Conservation (phyloP, 1,140 invertebrate species). For the Zaprionus ornatus region DNA sequence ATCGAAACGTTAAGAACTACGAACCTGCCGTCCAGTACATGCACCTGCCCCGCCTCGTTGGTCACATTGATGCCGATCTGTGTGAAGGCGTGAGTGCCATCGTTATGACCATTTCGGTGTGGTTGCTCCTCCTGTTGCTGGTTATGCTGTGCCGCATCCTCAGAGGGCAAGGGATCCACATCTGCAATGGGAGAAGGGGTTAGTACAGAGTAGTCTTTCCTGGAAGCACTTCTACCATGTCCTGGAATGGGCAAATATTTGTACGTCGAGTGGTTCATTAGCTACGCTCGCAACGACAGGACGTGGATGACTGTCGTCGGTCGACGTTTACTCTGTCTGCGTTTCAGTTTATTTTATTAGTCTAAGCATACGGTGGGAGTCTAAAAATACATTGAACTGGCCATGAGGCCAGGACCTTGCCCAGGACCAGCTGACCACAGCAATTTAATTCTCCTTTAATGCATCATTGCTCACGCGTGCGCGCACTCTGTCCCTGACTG, state of each 20-base stretch:
- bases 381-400: slow-evolving; percentile 60
- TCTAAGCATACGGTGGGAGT: slow-evolving; percentile 3
- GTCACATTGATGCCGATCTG: slow-evolving; percentile 83
- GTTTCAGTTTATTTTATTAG: slow-evolving; percentile 49
- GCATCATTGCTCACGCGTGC: slow-evolving; percentile 7
- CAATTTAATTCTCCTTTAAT: slow-evolving; percentile 33
- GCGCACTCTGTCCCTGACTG: not conserved
- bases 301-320: slow-evolving; percentile 13
- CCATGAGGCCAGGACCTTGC: slow-evolving; percentile 37
- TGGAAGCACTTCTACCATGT: slow-evolving; percentile 22
- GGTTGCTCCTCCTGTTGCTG: slow-evolving; percentile 14
- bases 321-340: slow-evolving; percentile 15
- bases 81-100: slow-evolving; percentile 62
- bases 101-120: slow-evolving; percentile 55
- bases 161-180: slow-evolving; percentile 64
- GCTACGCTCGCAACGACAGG: slow-evolving; percentile 17
- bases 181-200: slow-evolving; percentile 33
- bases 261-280: slow-evolving; percentile 48
- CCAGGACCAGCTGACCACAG: slow-evolving; percentile 7
- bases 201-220: not conserved
- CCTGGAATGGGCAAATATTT: slow-evolving; percentile 51
- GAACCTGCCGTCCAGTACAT: slow-evolving; percentile 78
- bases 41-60: slow-evolving; percentile 79
- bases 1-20: slow-evolving; percentile 66
- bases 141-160: slow-evolving; percentile 48